Conservation (phyloP, 30 jellyfish, hydroid and myxozoan species). For the Morbakka virulenta region DNA sequence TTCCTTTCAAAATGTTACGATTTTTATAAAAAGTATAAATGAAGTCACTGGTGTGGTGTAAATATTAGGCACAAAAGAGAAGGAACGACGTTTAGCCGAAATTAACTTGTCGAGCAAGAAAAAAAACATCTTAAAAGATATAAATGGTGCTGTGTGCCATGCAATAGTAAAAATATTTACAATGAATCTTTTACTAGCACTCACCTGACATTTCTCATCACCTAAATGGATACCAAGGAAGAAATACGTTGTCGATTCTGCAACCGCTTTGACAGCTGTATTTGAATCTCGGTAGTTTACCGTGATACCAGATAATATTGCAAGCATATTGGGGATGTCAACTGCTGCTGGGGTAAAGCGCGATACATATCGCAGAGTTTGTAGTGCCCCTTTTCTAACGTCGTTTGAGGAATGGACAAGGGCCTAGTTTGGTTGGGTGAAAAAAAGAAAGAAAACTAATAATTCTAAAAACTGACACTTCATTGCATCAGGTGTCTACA, state of each 20-base stretch:
- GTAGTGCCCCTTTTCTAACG: conserved; percentile 61
- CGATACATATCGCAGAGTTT: conserved; percentile 63
- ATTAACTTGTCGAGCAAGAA: too few species aligned
- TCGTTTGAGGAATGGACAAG: conserved; percentile 73
- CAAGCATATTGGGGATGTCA: conserved; percentile 12
- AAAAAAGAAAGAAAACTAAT: neutral
- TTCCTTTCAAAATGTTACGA: too few species aligned
- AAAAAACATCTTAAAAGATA: too few species aligned
- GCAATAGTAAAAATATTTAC: neutral
- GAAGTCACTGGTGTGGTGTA: too few species aligned
- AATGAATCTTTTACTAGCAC: conserved; percentile 40
- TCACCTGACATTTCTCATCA: conserved; percentile 40
- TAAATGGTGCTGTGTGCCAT: too few species aligned
- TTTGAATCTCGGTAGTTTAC: conserved; percentile 68
- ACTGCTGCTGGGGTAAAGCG: conserved; percentile 19
- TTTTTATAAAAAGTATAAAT: too few species aligned
- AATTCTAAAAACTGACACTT: neutral
- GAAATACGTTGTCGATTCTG: conserved; percentile 83
- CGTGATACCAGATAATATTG: conserved; percentile 49
- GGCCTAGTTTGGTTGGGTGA: too few species aligned
- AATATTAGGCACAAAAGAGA: too few species aligned
- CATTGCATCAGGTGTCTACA: too few species aligned
- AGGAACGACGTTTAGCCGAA: too few species aligned
- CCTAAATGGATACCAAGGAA: conserved; percentile 36
- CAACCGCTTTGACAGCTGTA: conserved; percentile 55